These are phyloP conservation scores for Siderastrea radians DNA, from an alignment of 92 coral and sea anemone species.

Conservation along the genomic window DNA sequence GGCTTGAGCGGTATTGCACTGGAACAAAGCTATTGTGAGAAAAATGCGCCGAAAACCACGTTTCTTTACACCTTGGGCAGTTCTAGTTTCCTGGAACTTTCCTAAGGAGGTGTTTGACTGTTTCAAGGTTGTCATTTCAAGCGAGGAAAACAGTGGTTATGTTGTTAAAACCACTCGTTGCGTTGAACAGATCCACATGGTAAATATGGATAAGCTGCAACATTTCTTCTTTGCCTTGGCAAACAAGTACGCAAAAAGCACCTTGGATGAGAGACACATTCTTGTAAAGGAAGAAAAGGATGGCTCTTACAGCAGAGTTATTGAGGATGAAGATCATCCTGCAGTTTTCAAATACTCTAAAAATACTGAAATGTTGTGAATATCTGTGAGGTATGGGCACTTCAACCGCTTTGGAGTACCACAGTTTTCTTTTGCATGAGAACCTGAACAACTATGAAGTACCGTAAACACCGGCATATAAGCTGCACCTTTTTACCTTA, in stretches of 20 bases:
- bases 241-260: constrained; percentile 63
- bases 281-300: constrained; percentile 62
- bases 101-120: constrained; percentile 57
- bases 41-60: constrained; percentile 56
- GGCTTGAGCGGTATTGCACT: constrained; percentile 49
- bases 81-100: constrained; percentile 46
- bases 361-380: constrained; percentile 50
- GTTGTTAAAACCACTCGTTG: constrained; percentile 27
- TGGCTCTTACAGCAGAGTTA: constrained; percentile 62
- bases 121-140: constrained; percentile 10
- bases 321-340: constrained; percentile 55
- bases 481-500: too few relatives aligned
- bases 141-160: constrained; percentile 36
- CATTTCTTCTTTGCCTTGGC: constrained; percentile 46
- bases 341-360: constrained; percentile 56
- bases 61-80: constrained; percentile 57
- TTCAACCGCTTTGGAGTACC: constrained; percentile 72
- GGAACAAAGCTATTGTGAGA: constrained; percentile 65
- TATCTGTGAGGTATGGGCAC: constrained; percentile 69
- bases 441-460: not conserved
- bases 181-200: constrained; percentile 42
- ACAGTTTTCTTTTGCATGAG: constrained; percentile 40
- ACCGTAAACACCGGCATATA: too few relatives aligned
- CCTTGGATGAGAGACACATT: constrained; percentile 36
- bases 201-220: constrained; percentile 32